These are phyloP conservation scores for Podargus strigoides DNA, from an alignment of 2,797 vertebrate genomes.

Conservation along the genomic window DNA sequence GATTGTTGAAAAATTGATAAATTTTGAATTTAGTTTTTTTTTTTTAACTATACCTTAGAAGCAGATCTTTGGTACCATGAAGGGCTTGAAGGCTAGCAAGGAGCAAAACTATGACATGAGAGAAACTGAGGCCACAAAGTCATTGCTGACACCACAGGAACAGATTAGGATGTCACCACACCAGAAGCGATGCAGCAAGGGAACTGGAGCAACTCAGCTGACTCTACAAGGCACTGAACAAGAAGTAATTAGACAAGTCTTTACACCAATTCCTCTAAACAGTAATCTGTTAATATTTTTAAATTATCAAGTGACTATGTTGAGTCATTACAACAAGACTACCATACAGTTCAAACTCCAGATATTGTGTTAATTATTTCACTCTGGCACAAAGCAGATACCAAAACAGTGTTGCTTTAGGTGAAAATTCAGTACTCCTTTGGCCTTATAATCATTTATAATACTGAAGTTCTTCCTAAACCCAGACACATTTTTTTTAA, in stretches of 20 bases:
- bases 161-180: accelerated
- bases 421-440: not conserved
- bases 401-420: not conserved
- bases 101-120: not conserved
- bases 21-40: not conserved
- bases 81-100: not conserved
- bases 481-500: not conserved
- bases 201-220: not conserved
- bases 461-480: not conserved
- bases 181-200: not conserved
- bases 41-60: not conserved
- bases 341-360: not conserved
- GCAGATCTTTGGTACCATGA: not conserved
- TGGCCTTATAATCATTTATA: not conserved
- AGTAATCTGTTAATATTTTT: not conserved
- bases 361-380: not conserved
- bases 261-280: not conserved
- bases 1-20: not conserved
- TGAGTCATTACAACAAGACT: not conserved
- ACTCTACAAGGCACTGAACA: not conserved
- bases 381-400: not conserved
- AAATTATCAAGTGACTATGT: not conserved
- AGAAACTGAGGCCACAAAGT: not conserved
- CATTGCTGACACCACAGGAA: not conserved
- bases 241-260: not conserved